Evolutionary conservation across 1,140 invertebrate genomes (phyloP).

Genomic region (Cepaea nemoralis): DNA sequence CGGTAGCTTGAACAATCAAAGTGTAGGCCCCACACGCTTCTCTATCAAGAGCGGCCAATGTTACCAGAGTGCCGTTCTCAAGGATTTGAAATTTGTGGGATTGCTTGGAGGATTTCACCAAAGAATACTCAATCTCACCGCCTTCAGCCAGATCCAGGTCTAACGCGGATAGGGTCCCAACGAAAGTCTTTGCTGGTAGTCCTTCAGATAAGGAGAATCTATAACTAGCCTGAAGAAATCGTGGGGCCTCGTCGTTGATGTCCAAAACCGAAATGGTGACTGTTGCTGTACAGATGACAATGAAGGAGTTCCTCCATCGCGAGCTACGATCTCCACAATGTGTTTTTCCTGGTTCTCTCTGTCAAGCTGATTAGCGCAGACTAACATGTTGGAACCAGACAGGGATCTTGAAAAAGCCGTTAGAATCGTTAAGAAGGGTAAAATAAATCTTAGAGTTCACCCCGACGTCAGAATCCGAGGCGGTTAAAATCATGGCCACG

Average conservation of each 20-base stretch:
- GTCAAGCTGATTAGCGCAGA: slow-evolving; percentile 78
- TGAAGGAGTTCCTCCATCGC: slow-evolving; percentile 80
- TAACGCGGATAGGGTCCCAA: slow-evolving; percentile 58
- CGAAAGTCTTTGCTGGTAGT: slow-evolving; percentile 84
- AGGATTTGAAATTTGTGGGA: slow-evolving; percentile 49
- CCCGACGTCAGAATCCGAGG: slow-evolving; percentile 90
- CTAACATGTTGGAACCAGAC: slow-evolving; percentile 76
- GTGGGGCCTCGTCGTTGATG: slow-evolving; percentile 87
- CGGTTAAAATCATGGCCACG: slow-evolving; percentile 76
- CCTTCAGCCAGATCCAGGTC: slow-evolving; percentile 70
- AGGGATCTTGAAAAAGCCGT: slow-evolving; percentile 75
- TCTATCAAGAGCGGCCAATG: slow-evolving; percentile 50
- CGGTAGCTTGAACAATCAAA: slow-evolving; percentile 55
- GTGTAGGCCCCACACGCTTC: slow-evolving; percentile 44
- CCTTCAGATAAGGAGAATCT: slow-evolving; percentile 90
- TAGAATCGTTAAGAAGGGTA: slow-evolving; percentile 48
- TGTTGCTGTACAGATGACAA: slow-evolving; percentile 87
- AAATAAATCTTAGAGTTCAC: slow-evolving; percentile 79
- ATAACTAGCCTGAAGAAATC: slow-evolving; percentile 52
- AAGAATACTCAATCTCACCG: slow-evolving; percentile 47
- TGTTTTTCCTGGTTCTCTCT: slow-evolving; percentile 87
- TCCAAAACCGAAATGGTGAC: slow-evolving; percentile 91
- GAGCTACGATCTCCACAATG: slow-evolving; percentile 85
- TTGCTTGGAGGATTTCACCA: slow-evolving; percentile 23
- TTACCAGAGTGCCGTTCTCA: slow-evolving; percentile 51